A percentile compares a stretch with the other conserved stretches of the same genome.
phyloP scores from a whole-genome alignment of 2,797 vertebrate species.

The Bradypodion ventrale region DNA sequence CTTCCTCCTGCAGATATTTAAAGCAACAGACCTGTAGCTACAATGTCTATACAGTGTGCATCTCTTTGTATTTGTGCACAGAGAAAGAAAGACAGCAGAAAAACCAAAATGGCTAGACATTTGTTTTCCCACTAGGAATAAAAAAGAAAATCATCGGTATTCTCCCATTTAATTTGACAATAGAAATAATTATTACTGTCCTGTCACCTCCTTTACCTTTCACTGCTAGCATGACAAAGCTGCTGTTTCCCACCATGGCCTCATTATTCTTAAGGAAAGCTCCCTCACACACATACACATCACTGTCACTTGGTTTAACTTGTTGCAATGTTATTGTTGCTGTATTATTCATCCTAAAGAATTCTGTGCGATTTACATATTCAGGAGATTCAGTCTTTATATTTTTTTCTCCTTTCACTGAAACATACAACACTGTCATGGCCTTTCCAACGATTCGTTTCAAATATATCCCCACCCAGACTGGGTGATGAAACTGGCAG shows the following conservation, averaged over 20 bases:
- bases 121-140: not conserved
- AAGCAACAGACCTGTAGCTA: not conserved
- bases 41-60: not conserved
- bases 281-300: slow-evolving; percentile 37
- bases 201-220: slow-evolving; percentile 38
- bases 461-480: not conserved
- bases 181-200: not conserved
- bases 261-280: fast-evolving
- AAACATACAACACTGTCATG: not conserved
- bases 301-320: slow-evolving; percentile 18
- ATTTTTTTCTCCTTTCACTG: fast-evolving
- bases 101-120: no score
- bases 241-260: fast-evolving
- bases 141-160: not conserved
- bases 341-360: not conserved
- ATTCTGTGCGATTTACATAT: slow-evolving; percentile 14
- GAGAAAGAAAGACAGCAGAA: no score
- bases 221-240: slow-evolving; percentile 50
- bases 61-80: no score
- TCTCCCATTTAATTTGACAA: not conserved
- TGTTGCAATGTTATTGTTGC: slow-evolving; percentile 21
- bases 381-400: not conserved
- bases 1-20: no score
- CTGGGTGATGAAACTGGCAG: not conserved
- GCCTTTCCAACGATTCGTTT: not conserved